Percentiles rank a stretch among this genome's conserved stretches.
Conservation (phyloP, 2,797 vertebrate species). For the Scyliorhinus canicula region DNA sequence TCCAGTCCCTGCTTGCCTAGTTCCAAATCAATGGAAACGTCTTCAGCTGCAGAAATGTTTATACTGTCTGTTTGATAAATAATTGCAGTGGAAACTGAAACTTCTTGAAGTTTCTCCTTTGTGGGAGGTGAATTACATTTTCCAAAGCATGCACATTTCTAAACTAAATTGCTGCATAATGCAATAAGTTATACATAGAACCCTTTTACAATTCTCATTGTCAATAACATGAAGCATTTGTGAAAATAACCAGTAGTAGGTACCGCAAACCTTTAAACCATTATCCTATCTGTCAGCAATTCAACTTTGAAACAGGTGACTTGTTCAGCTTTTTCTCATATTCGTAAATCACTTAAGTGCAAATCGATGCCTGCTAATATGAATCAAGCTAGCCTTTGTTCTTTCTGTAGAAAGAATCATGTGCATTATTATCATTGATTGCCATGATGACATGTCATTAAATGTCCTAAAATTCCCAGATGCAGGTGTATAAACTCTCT, state of each 20-base stretch:
- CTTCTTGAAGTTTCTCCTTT: too few species aligned
- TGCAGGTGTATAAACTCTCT: background rate
- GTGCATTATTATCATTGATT: background rate
- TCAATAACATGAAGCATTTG: background rate
- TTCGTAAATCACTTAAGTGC: background rate
- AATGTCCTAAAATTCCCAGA: background rate
- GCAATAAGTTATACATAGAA: background rate
- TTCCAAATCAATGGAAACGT: too few species aligned
- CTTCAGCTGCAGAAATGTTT: too few species aligned
- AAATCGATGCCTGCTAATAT: background rate
- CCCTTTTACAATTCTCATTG: background rate
- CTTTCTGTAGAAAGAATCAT: background rate
- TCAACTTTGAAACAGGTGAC: background rate
- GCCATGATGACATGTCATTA: background rate
- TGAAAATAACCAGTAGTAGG: background rate
- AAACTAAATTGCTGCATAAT: background rate
- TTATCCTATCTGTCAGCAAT: background rate
- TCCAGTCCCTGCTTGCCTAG: too few species aligned
- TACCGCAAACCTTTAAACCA: background rate
- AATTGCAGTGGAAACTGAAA: too few species aligned
- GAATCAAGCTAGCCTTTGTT: background rate
- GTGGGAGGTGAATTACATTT: background rate
- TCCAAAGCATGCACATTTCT: background rate
- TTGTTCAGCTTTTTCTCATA: background rate
- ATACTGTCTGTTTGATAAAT: too few species aligned